These are phyloP conservation scores for Eutrigla gurnardus DNA, from an alignment of 2,797 vertebrate species.

Conservation along the genomic window DNA sequence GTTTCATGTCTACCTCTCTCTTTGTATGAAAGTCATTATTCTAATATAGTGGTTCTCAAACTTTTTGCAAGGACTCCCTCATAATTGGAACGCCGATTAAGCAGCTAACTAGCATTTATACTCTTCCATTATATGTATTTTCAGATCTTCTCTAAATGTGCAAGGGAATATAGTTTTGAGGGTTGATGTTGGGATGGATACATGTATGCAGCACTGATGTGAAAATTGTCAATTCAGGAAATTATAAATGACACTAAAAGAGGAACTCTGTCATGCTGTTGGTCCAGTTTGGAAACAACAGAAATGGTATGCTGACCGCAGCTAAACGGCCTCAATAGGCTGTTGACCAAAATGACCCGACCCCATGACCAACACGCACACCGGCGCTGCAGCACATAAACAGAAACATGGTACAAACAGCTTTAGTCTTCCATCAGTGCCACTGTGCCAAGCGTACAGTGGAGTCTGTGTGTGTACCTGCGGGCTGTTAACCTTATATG, in stretches of 20 bases:
- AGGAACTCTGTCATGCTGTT: slow-evolving; percentile 28
- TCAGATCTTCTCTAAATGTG: not conserved
- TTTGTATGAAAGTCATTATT: not conserved
- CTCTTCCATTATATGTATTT: too few species aligned
- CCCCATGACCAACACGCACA: slow-evolving; percentile 42
- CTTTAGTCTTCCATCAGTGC: slow-evolving; percentile 2
- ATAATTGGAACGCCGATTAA: too few species aligned
- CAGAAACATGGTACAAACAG: slow-evolving; percentile 25
- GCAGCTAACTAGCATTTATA: too few species aligned
- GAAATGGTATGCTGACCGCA: slow-evolving; percentile 45
- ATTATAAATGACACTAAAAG: slow-evolving; percentile 32
- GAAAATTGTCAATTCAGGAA: slow-evolving; percentile 18
- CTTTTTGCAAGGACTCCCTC: too few species aligned
- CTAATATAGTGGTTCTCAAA: not conserved
- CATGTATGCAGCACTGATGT: not conserved
- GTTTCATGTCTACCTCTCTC: not conserved
- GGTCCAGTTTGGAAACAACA: slow-evolving; percentile 42
- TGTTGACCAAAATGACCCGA: slow-evolving; percentile 50
- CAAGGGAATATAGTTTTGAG: not conserved
- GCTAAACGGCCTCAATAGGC: slow-evolving; percentile 20
- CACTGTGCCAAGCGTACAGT: not conserved
- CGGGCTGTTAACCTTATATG: slow-evolving; percentile 75
- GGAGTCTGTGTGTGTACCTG: slow-evolving; percentile 53
- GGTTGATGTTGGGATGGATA: not conserved
- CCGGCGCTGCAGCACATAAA: slow-evolving; percentile 21